Base-by-base conservation (phyloP, 2,113 vertebrate species). In the Talpa occidentalis region DNA sequence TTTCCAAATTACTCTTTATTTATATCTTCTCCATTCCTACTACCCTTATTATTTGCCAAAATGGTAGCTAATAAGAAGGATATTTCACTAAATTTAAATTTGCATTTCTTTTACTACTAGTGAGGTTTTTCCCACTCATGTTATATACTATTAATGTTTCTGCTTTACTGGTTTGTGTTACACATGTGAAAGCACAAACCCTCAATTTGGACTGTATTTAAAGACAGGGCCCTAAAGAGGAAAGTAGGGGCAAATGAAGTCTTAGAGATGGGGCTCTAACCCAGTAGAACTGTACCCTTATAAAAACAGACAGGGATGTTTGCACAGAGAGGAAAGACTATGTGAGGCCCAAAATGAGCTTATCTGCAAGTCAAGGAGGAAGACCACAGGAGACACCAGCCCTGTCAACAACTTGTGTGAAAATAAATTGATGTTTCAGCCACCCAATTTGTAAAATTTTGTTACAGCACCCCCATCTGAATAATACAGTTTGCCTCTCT, bases 1-100 rank as follows among this genome's bases (percentile, higher is more conserved):
- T 94, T 89, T 72, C 47, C 84, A 80, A 91, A 88, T 67, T 85
- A 87, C 35, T 78, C 37, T 62, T 87, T 52, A 24, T 28, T 42
- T 90, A 91, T 79, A 78, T 11, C 28, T 79, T 79, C 81, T 92
- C 30, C 42, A 62, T 59, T 88, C 8, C 84, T 19, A 80, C 12
- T 56, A 32, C n/a, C 56, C 92, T 90, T 47, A 74, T 70, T 69
- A 78, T 11, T 78, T 69, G 4, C 73, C 83, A 72, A 89, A 85
- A 89, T 62, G 17, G 87, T 5, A 74, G 6, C 32, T 84, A 21
- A 72, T n/a, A 73, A 85, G 12, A 73, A 85, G 17, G 28, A 64
- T 56, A 37, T 11, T 72, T 78, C 42, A 66, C 10, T 67, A 35
- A 12, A 42, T 19, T 92, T 90, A 90, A 77, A 67, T 90, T 54